Evolutionary conservation across 2,888 invertebrate genomes (phyloP), one percentile per base, ranked within the genome.

Genomic region (Agrenia bidenticulata): DNA sequence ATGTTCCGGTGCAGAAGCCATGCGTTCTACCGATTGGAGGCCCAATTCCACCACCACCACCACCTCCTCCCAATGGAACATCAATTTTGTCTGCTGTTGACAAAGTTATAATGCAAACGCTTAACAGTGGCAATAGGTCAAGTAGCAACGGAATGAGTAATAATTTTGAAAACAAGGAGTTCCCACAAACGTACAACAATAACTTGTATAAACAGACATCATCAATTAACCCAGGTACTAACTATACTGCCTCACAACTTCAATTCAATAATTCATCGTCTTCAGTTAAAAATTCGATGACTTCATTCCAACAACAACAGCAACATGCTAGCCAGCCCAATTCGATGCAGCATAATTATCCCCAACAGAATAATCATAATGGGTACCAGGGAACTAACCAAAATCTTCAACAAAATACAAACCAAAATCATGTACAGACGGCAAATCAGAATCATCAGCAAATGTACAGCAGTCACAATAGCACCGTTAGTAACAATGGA

Each of bases 61-160:
- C 69, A 21, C 69, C 69, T 19, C 55, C 64, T 17, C 55, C 49
- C 17, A 50, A 64, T 15, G 53, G 51, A 17, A 70, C 64, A 59
- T 67, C 72, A n/a, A 58, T 69, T 19, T 45, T 72, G 15, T 68
- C 67, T 21, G 72, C 69, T 2, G 67, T 72, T 26, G 69, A 72
- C 55, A 69, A 72, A 67, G 72, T 72, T 15, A 72, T 72, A 19
- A 61, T 72, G 60, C 72, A 72, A 32, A 66, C 65, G 15, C 58
- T 72, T n/a, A 72, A 67, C 26, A 69, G 67, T 51, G 67, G 67
- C 27, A 70, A 67, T 32, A 63, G 59, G 21, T 61, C 53, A 39
- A 67, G 62, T 56, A 65, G 59, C 21, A 57, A 32, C 24, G 45
- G 55, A 24, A 64, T 56, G 9, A 32, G 7, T 27, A 32, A 19